Base-by-base conservation (phyloP, 2,888 invertebrate genomes). In the Laspeyria flexula region DNA sequence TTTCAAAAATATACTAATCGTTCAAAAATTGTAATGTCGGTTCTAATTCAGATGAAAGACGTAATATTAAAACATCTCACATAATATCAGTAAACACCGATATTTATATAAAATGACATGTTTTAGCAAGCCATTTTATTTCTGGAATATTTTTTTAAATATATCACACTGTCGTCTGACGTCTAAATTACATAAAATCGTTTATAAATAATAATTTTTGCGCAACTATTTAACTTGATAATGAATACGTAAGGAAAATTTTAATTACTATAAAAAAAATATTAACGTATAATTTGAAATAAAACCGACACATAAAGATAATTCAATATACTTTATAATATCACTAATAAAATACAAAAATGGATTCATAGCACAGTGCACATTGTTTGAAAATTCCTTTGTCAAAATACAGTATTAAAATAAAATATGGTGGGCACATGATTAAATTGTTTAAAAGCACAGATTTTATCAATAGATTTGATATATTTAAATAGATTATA, bases 401-500 rank as follows among this genome's bases (percentile, higher is more conserved):
- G 21, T 49, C 39, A 18, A 44, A 43, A 39, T 49, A 56, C 55
- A 60, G 34, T 56, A 55, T 50, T 52, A 46, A 56, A 55, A 49
- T 43, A 42, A 62, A 54, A 38, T 67, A 61, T 48, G 35, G 63
- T 51, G n/a, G 61, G 63, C 68, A 68, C 68, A 58, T 37, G 38
- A 52, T 58, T 37, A 55, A 52, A 60, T 49, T 34, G 15, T 44
- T 50, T 62, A 49, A 59, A 55, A 58, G 71, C 70, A 66, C 68
- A 43, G 37, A 39, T 60, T 63, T 56, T 63, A 60, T 38, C 66
- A 61, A 66, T 66, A 66, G 69, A 56, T 60, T 64, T 34, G 39
- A 64, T 51, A 55, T 60, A 66, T 60, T 54, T 59, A 18, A 38
- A 55, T 52, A 55, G 55, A 39, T 54, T 60, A 45, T 37, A 45